Base-by-base conservation (phyloP, 2,797 vertebrate species). In the Anabacerthia variegaticeps region DNA sequence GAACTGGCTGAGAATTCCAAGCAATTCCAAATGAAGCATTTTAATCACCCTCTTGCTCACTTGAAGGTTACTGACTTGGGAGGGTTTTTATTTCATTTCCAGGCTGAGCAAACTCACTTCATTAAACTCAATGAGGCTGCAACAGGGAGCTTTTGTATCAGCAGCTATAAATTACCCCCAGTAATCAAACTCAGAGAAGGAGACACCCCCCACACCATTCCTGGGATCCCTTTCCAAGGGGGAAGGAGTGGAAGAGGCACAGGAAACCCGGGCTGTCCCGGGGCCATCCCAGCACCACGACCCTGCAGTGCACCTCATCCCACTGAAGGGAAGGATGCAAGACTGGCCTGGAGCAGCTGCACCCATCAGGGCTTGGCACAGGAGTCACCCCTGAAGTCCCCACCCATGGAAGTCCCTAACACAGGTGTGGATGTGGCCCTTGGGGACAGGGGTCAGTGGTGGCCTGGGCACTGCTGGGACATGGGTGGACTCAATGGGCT, bases 91-190 rank as follows among this genome's bases (percentile, higher is more conserved):
- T 92, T 76, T 55, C 67, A 63, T 81, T 78, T n/a, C 84, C 91
- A 89, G 89, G 43, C 65, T 37, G 3, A 0, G 78, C 62, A 85
- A 63, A 79, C 59, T 88, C 85, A 89, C 93, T 95, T 87, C 89
- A 76, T 84, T 88, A 87, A 97, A 87, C 63, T n/a, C 77, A 89
- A 73, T 2, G 49, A 96, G 74, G 67, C 63, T 93, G 92, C 88
- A 81, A 44, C 32, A 18, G 75, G 55, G 71, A 94, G 59, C 77
- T 80, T 89, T 86, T 59, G 36, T 52, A 49, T 1, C 41, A 19
- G 24, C 49, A 52, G 9, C 88, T 37, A 52, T 67, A 92, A 94
- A 95, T 81, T 13, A 59, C 43, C 37, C 20, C 27, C 7, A 24
- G 43, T 3, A 39, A 88, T 4, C 80, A 73, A 65, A 34, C 23